Evolutionary conservation across 1,140 invertebrate genomes (phyloP).

Genomic region (Trichomalopsis sarcophagae): DNA sequence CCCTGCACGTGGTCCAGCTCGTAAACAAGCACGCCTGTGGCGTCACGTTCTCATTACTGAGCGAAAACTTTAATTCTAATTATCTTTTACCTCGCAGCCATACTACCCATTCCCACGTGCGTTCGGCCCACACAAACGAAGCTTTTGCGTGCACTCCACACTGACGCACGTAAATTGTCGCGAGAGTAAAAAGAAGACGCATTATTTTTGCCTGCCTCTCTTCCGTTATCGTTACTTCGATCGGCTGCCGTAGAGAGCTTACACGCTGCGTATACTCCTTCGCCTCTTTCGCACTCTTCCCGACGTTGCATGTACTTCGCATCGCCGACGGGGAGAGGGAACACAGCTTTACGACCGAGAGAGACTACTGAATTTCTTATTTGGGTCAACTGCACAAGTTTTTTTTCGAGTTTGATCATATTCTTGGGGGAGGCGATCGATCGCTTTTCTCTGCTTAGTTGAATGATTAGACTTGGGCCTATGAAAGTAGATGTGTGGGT

Average conservation of each 20-base stretch:
- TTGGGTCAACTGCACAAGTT: not conserved
- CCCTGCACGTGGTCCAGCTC: not conserved
- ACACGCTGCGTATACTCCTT: not conserved
- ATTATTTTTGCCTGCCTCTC: not conserved
- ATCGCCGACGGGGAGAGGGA: not conserved
- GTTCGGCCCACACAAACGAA: not conserved
- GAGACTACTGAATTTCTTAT: constrained; percentile 1
- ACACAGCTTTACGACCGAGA: not conserved
- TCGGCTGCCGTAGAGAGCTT: not conserved
- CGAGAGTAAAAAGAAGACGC: not conserved
- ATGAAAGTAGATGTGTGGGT: no score
- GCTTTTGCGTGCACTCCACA: not conserved
- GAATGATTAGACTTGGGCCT: no score
- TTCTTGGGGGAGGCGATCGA: no score
- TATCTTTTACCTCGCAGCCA: not conserved
- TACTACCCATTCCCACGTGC: not conserved
- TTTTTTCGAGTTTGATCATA: no score
- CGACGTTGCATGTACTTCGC: not conserved
- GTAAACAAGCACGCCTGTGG: not conserved
- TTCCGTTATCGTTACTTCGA: constrained; percentile 15
- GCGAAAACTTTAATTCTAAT: not conserved
- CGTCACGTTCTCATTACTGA: not conserved
- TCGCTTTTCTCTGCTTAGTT: no score
- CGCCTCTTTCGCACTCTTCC: not conserved
- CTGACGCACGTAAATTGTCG: not conserved